Percentiles rank a stretch among this genome's conserved stretches.
These are phyloP conservation scores for Ligdia adustata DNA, from an alignment of 2,888 invertebrate species.

Conservation along the genomic window DNA sequence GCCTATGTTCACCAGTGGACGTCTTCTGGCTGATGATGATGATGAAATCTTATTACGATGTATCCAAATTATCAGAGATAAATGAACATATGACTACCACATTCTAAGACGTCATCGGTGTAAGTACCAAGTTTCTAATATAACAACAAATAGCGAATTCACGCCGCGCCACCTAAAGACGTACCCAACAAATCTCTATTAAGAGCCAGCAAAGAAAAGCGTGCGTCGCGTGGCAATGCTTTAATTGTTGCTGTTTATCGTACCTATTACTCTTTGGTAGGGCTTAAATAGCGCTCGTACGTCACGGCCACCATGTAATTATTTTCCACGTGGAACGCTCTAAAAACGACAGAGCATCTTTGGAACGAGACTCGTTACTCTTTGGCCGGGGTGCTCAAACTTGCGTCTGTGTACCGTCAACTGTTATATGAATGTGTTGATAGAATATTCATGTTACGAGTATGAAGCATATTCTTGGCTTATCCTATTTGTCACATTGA, in stretches of 20 bases:
- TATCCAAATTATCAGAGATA: too few species aligned
- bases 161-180: conserved; percentile 21
- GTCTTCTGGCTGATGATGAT: too few species aligned
- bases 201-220: conserved; percentile 73
- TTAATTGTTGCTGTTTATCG: conserved; percentile 82
- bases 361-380: conserved; percentile 56
- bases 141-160: conserved; percentile 26
- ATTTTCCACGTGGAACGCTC: conserved; percentile 76
- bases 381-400: conserved; percentile 9
- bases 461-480: too few species aligned
- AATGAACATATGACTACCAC: too few species aligned
- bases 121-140: not conserved
- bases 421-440: too few species aligned
- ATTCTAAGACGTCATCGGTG: too few species aligned
- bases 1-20: too few species aligned
- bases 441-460: too few species aligned
- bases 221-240: conserved; percentile 81
- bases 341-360: conserved; percentile 68
- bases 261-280: conserved; percentile 75
- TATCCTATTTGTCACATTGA: too few species aligned
- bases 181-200: conserved; percentile 71
- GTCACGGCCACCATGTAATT: conserved; percentile 79
- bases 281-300: conserved; percentile 79
- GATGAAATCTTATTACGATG: too few species aligned
- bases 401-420: not conserved